Base-by-base conservation (phyloP, 2,113 vertebrate species). In the Apaloderma vittatum region DNA sequence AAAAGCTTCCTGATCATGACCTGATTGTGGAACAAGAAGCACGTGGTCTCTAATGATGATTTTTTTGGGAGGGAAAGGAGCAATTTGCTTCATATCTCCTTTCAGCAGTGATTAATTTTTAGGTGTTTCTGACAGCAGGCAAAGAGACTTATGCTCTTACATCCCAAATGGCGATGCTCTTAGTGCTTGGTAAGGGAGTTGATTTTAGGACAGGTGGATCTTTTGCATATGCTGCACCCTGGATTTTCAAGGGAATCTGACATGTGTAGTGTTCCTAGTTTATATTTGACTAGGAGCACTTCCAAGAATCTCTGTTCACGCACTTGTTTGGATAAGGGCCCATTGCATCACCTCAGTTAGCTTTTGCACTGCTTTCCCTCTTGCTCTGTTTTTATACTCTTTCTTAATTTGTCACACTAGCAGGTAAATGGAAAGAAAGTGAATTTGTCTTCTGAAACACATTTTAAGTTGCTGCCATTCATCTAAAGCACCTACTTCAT, bases 361-460 rank as follows among this genome's bases (percentile, higher is more conserved):
- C 94, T 93, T 94, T 94, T 81, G 76, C 57, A 57, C 80, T 81
- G 90, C 88, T 89, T 96, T 95, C 48, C 49, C 88, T 94, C 68
- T 57, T 92, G 95, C 57, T 86, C 90, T 81, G 90, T 87, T 96
- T 96, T 96, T 85, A 86, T 84, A 23, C 23, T 78, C 79, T 92
- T 96, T 94, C 92, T 97, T 96, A 91, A 97, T 97, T 93, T 96
- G 96, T 97, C 93, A 91, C 43, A 46, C 96, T 93, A 96, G 88
- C 89, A 97, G 95, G 97, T 97, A 97, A 96, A 97, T 89, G 92
- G 70, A 72, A 88, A 84, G 95, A 95, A 94, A 83, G 94, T 88
- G 91, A 93, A 93, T 97, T 97, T 95, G 90, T 97, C 91, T 97
- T 95, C 91, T 94, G 96, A 97, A 94, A 95, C n/a, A 37, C 93